Percentiles rank a stretch among this genome's conserved stretches.
Conservation (phyloP, 2,113 vertebrate genomes). For the Genyomyrus donnyi region DNA sequence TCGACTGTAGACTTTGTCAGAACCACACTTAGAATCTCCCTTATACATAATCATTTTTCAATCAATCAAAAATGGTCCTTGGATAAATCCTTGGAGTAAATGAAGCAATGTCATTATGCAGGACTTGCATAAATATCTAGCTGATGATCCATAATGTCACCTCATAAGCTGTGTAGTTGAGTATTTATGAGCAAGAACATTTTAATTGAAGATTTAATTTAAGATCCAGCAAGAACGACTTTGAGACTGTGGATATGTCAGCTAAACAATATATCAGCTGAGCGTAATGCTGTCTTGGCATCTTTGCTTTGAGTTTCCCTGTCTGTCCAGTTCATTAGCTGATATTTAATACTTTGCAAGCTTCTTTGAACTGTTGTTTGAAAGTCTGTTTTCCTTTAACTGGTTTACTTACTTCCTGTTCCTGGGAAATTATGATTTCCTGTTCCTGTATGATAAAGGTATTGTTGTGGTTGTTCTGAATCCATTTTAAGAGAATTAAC, state of each 20-base stretch:
- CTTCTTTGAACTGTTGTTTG: not conserved
- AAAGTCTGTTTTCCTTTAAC: not conserved
- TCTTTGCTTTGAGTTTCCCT: not conserved
- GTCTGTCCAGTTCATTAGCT: not conserved
- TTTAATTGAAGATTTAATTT: conserved; percentile 9
- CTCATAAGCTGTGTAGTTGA: conserved; percentile 4
- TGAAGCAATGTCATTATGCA: not conserved
- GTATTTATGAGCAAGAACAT: not conserved
- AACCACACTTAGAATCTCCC: conserved; percentile 6
- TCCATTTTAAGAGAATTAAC: not conserved
- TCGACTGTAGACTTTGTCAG: not conserved
- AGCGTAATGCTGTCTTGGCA: not conserved
- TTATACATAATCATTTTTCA: conserved; percentile 14
- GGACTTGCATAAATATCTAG: conserved; percentile 15
- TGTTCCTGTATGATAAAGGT: not conserved
- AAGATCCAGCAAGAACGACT: conserved; percentile 18
- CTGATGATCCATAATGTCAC: conserved; percentile 1
- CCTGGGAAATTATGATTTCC: not conserved
- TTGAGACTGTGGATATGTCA: not conserved
- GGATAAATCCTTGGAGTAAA: not conserved
- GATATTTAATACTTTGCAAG: too few species aligned
- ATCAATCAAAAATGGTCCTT: not conserved
- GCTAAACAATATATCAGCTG: not conserved
- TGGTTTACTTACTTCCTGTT: not conserved
- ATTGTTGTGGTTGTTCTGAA: not conserved